Evolutionary conservation across 2,113 vertebrate species (phyloP).

Genomic region (Oncorhynchus kisutch): DNA sequence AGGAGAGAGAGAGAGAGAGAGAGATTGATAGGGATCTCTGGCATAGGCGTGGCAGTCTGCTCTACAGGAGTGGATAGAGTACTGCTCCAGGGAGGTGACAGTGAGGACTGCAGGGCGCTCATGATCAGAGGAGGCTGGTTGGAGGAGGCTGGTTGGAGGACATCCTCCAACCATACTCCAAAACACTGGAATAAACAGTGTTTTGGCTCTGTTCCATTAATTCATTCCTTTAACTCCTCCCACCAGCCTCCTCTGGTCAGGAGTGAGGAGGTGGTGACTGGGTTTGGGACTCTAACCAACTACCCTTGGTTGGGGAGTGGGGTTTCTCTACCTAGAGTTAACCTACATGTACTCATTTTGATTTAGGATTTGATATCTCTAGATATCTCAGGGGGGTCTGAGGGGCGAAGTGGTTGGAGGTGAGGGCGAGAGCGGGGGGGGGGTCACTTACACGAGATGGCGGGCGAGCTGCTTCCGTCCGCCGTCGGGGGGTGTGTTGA

Average conservation of each 20-base stretch:
- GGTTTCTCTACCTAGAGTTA: neutral
- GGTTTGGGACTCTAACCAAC: neutral
- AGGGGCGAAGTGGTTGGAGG: neutral
- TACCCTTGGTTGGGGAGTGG: neutral
- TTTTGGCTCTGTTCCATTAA: too few relatives aligned
- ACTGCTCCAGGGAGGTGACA: conserved; percentile 41
- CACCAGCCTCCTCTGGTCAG: neutral
- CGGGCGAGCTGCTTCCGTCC: conserved; percentile 79
- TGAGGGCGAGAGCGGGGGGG: conserved; percentile 38
- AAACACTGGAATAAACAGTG: too few relatives aligned
- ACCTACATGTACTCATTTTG: neutral
- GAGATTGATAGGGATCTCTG: conserved; percentile 54
- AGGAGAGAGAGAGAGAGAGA: conserved; percentile 27
- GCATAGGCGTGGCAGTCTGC: conserved; percentile 68
- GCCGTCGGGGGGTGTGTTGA: conserved; percentile 81
- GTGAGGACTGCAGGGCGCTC: neutral
- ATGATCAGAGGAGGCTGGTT: conserved; percentile 50
- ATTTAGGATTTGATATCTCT: neutral
- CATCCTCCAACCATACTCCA: too few relatives aligned
- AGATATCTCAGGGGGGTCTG: neutral
- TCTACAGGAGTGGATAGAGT: conserved; percentile 39
- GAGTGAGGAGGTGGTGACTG: conserved; percentile 24
- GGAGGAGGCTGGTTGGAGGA: neutral
- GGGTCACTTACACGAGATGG: conserved; percentile 82
- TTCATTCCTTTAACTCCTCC: too few relatives aligned